Evolutionary conservation across 2,888 invertebrate genomes (phyloP).

Genomic region (Oasisia sp.): DNA sequence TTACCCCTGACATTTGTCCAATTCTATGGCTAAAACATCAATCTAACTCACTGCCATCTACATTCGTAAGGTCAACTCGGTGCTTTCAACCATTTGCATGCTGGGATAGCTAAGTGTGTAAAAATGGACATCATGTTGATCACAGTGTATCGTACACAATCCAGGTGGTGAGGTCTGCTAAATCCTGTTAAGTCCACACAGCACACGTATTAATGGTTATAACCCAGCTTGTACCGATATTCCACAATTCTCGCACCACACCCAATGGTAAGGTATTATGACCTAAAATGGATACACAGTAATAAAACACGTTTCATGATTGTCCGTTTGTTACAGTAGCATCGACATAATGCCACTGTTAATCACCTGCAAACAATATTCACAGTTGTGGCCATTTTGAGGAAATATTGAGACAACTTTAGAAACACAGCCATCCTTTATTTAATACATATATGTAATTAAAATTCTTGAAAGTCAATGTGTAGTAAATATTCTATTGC

Average conservation of each 20-base stretch:
- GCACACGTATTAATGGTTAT: background rate
- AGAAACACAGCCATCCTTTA: too few relatives aligned
- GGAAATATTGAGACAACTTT: too few relatives aligned
- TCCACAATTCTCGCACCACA: constrained; percentile 4
- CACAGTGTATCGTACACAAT: background rate
- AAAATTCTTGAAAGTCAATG: too few relatives aligned
- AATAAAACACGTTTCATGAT: background rate
- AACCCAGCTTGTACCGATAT: background rate
- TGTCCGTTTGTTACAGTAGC: background rate
- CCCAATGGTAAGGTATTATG: background rate
- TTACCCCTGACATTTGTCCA: background rate
- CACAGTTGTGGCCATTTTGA: background rate
- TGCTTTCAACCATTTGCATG: background rate
- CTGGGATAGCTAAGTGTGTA: too few relatives aligned
- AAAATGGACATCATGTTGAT: too few relatives aligned
- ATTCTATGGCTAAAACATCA: background rate
- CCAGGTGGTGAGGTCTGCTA: background rate
- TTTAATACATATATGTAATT: too few relatives aligned
- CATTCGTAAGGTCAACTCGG: background rate
- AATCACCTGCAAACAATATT: background rate
- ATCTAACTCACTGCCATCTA: background rate
- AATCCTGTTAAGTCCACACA: background rate
- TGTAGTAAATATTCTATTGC: too few relatives aligned
- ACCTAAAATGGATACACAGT: background rate
- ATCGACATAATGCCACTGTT: background rate